Percentiles rank a stretch among this genome's conserved stretches.
Evolutionary conservation across 2,888 invertebrate genomes (phyloP).

Genomic region (Aleiodes testaceus): DNA sequence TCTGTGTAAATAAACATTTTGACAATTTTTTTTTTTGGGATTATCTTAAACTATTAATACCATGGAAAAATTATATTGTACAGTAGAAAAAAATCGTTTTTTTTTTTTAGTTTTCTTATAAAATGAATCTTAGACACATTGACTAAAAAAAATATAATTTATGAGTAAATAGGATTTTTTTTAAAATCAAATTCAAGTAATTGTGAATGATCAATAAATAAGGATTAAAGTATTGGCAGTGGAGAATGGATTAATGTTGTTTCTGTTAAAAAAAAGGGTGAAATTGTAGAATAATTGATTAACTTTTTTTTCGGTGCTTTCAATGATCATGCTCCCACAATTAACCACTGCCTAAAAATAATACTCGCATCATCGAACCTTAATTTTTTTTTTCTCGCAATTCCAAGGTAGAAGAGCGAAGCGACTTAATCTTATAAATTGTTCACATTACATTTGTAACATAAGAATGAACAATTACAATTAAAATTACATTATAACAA

Average conservation of each 20-base stretch:
- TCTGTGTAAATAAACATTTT: no score
- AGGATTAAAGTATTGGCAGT: conserved; percentile 59
- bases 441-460: conserved; percentile 12
- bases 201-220: conserved; percentile 58
- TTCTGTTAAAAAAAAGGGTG: conserved; percentile 37
- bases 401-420: conserved; percentile 45
- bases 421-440: conserved; percentile 24
- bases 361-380: conserved; percentile 37
- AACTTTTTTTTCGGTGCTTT: neutral
- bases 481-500: conserved; percentile 12
- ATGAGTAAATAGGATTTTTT: conserved; percentile 9
- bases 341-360: conserved; percentile 17
- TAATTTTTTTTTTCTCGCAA: conserved; percentile 23
- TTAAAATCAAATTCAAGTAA: conserved; percentile 4
- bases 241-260: conserved; percentile 48
- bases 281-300: conserved; percentile 7
- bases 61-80: conserved; percentile 30
- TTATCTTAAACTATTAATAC: conserved; percentile 38
- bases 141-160: conserved; percentile 31
- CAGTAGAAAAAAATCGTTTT: conserved; percentile 19
- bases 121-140: conserved; percentile 27
- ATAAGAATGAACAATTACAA: neutral
- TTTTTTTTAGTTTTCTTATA: conserved; percentile 3
- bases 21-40: neutral
- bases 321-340: neutral